Evolutionary conservation across 2,113 vertebrate genomes (phyloP).

Genomic region (Saimiri boliviensis): DNA sequence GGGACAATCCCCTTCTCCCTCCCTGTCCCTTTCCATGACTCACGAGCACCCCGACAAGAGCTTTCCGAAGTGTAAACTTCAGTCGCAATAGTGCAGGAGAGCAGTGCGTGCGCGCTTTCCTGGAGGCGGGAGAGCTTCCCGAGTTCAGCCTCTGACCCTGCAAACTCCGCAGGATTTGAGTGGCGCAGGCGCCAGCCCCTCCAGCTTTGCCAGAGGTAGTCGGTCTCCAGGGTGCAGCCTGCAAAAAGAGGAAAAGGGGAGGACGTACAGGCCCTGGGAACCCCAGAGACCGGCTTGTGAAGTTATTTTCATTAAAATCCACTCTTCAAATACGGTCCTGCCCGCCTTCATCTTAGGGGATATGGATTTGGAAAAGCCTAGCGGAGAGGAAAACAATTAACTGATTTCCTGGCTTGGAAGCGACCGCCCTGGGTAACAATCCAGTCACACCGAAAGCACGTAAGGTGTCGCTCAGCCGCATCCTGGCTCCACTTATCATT

Average conservation of each 20-base stretch:
- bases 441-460: constrained; percentile 27
- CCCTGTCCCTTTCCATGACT: not conserved
- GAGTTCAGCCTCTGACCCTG: not conserved
- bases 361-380: constrained; percentile 39
- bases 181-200: not conserved
- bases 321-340: not conserved
- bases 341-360: not conserved
- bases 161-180: not conserved
- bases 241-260: not conserved
- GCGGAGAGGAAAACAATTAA: not conserved
- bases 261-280: not conserved
- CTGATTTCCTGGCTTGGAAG: constrained; percentile 61
- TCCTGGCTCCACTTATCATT: constrained; percentile 54
- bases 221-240: not conserved
- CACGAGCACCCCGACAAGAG: not conserved
- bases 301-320: constrained; percentile 43
- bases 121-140: not conserved
- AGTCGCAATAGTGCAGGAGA: not conserved
- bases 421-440: constrained; percentile 54
- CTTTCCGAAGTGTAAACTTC: not conserved
- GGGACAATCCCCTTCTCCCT: not conserved
- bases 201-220: not conserved
- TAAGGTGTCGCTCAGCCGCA: constrained; percentile 26
- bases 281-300: not conserved
- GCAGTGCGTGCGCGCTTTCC: not conserved